Evolutionary conservation across 2,113 vertebrate genomes (phyloP), one percentile per base, ranked within the genome.

Genomic region (Isurus oxyrinchus): DNA sequence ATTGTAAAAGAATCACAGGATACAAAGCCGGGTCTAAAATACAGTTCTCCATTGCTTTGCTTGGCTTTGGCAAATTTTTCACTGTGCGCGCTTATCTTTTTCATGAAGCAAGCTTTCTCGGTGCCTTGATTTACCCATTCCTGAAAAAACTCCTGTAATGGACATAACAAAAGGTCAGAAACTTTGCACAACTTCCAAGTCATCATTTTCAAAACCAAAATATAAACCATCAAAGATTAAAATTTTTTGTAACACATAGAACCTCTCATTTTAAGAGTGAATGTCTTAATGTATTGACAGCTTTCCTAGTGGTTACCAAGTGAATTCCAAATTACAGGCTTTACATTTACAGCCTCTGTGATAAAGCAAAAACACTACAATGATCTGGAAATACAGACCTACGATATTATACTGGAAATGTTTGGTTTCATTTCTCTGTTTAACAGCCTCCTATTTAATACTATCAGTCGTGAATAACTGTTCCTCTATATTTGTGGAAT

Each of bases 1-100:
- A 98, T 97, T 11, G 98, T 98, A 31, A 98, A 98, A 0, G 98
- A 98, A 96, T 99, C 98, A 5, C 98, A 98, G 59, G 98, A 97
- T 69, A 98, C 27, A 11, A 98, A 98, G 14, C 98, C 98, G 0
- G 96, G 8, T 27, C 97, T 97, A 1, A 19, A 96, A 0, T 97
- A 96, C 23, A 96, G 76, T 94, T 97, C 97, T 72, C 97, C 3
- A 0, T 96, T 8, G 53, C 87, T 93, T 14, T 97, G 96, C 4
- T 66, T 96, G 8, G 2, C 16, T 19, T 97, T 25, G 0, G 96
- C 96, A 0, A 21, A 76, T 27, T 97, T 25, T 0, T 97, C 97
- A 97, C 97, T 97, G 96, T 98, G 96, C 8, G 94, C 96, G 96
- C 97, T 98, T 97, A 98, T 98, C 96, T 61, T 97, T 0, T 96